These are phyloP conservation scores for Synaphobranchus kaupii DNA, from an alignment of 2,797 vertebrate genomes.

Conservation along the genomic window DNA sequence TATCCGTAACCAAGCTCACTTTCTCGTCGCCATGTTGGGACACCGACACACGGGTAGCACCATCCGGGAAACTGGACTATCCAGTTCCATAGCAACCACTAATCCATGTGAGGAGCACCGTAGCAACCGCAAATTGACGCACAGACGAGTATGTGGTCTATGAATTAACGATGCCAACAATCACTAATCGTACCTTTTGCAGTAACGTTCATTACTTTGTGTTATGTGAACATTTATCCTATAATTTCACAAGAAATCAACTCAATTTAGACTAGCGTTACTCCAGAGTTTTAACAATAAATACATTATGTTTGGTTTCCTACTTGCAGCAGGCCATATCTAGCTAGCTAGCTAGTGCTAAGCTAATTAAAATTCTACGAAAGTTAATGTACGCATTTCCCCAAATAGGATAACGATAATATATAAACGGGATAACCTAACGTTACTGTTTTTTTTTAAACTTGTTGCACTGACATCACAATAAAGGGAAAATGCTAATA, in stretches of 20 bases:
- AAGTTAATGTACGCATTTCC: too few species aligned
- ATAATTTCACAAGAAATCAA: background rate
- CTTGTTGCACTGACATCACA: too few species aligned
- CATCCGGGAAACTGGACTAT: slow-evolving; percentile 70
- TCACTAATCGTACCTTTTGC: background rate
- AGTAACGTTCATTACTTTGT: background rate
- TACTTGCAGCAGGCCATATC: too few species aligned
- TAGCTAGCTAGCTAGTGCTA: too few species aligned
- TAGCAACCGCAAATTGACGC: slow-evolving; percentile 24
- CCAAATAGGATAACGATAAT: too few species aligned
- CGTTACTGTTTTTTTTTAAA: too few species aligned
- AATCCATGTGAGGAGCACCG: background rate
- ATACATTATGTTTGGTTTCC: too few species aligned
- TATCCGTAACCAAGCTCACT: slow-evolving; percentile 63
- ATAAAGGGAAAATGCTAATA: too few species aligned
- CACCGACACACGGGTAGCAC: slow-evolving; percentile 48
- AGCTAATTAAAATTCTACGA: too few species aligned
- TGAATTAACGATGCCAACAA: background rate
- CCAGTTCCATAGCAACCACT: slow-evolving; percentile 62
- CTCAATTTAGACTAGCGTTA: too few species aligned
- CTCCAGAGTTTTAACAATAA: too few species aligned
- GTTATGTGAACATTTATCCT: background rate
- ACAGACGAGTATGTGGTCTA: background rate
- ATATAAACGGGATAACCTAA: too few species aligned
- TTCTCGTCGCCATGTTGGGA: slow-evolving; percentile 74